Evolutionary conservation across 2,797 vertebrate genomes (phyloP).

Genomic region (Phrynocephalus guinanensis): DNA sequence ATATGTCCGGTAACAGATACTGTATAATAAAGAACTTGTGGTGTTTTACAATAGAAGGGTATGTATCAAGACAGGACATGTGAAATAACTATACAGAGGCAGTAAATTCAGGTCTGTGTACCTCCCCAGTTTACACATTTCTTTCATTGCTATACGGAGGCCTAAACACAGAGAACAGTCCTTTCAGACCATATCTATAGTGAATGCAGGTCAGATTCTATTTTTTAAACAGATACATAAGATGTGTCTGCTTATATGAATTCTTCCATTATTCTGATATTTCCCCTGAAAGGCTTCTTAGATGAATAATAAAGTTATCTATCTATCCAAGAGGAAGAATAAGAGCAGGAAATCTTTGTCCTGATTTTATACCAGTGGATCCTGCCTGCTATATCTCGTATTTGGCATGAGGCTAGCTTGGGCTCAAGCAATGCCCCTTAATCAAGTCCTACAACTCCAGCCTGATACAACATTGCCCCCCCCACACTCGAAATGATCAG

Average conservation of each 20-base stretch:
- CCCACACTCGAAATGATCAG: too few species aligned
- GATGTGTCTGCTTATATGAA: background rate
- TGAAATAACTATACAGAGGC: conserved; percentile 59
- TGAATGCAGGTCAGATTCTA: background rate
- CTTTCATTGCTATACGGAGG: conserved; percentile 63
- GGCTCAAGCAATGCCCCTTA: background rate
- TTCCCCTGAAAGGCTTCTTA: background rate
- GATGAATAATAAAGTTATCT: background rate
- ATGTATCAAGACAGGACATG: conserved; percentile 39
- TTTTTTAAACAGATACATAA: background rate
- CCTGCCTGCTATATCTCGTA: too few species aligned
- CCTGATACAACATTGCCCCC: too few species aligned
- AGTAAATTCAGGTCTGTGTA: conserved; percentile 62
- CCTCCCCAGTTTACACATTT: conserved; percentile 59
- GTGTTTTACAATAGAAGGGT: conserved; percentile 64
- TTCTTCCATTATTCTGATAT: background rate
- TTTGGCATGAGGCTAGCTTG: background rate
- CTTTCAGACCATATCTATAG: background rate
- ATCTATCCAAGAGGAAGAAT: background rate
- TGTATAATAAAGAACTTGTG: conserved; percentile 70
- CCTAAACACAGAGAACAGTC: conserved; percentile 1
- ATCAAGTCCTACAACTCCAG: background rate
- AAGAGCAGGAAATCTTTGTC: background rate
- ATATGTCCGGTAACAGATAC: conserved; percentile 62
- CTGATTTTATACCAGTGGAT: background rate